A percentile compares a stretch with the other conserved stretches of the same genome.
Conservation (phyloP, 1,140 invertebrate genomes). For the Akabosia matsudoensis region DNA sequence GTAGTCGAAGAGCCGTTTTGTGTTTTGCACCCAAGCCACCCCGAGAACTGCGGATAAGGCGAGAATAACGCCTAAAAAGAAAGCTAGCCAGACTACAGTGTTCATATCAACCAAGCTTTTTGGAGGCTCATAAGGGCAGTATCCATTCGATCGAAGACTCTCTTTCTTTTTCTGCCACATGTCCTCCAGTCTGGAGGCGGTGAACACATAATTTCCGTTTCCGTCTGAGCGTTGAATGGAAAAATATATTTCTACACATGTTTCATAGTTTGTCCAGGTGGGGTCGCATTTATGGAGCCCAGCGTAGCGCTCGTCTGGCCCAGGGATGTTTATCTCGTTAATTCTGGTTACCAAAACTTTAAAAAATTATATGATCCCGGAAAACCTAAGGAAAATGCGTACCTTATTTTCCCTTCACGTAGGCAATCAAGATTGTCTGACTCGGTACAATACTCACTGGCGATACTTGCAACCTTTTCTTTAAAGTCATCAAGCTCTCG, state of each 20-base stretch:
- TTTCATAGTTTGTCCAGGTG: background rate
- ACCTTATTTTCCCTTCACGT: background rate
- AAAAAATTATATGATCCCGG: background rate
- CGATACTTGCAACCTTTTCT: background rate
- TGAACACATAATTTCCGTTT: background rate
- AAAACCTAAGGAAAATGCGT: background rate
- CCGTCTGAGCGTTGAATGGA: background rate
- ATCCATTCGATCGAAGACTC: background rate
- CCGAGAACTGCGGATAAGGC: background rate
- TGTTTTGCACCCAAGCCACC: background rate
- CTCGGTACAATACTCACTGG: constrained; percentile 18
- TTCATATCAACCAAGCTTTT: background rate
- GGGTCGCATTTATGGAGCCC: constrained; percentile 13
- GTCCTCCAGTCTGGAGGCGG: background rate
- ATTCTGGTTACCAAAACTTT: background rate
- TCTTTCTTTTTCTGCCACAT: background rate
- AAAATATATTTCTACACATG: constrained; percentile 19
- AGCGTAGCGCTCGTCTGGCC: background rate
- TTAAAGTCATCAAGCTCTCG: constrained; percentile 1
- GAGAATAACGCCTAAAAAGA: background rate
- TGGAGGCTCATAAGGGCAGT: background rate
- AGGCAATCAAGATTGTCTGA: background rate
- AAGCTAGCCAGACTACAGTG: background rate
- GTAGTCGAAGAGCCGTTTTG: no score
- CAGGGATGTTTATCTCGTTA: background rate